Percentiles rank a stretch among this genome's conserved stretches.
Evolutionary conservation across 1,140 invertebrate species (phyloP).

Genomic region (Zophobas morio): DNA sequence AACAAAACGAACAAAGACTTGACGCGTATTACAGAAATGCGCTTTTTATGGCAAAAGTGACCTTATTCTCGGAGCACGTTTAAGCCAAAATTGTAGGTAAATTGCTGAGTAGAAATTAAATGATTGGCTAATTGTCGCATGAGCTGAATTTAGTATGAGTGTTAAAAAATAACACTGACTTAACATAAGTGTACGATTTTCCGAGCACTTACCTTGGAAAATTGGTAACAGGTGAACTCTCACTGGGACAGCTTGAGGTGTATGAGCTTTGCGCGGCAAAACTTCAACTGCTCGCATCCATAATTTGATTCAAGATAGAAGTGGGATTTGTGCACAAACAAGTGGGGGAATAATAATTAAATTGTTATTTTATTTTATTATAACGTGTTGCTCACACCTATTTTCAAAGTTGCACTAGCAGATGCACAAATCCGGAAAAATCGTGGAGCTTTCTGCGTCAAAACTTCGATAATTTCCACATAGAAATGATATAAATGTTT

Average conservation of each 20-base stretch:
- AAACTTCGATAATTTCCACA: too few relatives aligned
- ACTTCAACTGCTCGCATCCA: conserved; percentile 17
- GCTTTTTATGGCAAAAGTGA: too few relatives aligned
- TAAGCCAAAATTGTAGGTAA: too few relatives aligned
- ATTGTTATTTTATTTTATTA: conserved; percentile 14
- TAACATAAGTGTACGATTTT: too few relatives aligned
- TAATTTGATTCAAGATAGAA: conserved; percentile 39
- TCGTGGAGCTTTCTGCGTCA: neutral
- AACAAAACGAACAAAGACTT: too few relatives aligned
- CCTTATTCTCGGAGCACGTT: too few relatives aligned
- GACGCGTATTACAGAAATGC: too few relatives aligned
- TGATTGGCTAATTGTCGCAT: too few relatives aligned
- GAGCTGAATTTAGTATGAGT: too few relatives aligned
- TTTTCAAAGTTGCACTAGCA: neutral
- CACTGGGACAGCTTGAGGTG: neutral
- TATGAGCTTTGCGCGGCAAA: conserved; percentile 23
- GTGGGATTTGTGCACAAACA: conserved; percentile 5
- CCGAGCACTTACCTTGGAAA: neutral
- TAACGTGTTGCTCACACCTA: conserved; percentile 17
- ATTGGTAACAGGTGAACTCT: neutral
- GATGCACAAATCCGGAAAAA: neutral
- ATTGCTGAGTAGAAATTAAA: too few relatives aligned
- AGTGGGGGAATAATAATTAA: conserved; percentile 39
- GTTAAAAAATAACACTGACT: too few relatives aligned
- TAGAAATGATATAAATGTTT: conserved; percentile 1